Evolutionary conservation across 2,113 vertebrate genomes (phyloP).

Genomic region (Noturus placidus): DNA sequence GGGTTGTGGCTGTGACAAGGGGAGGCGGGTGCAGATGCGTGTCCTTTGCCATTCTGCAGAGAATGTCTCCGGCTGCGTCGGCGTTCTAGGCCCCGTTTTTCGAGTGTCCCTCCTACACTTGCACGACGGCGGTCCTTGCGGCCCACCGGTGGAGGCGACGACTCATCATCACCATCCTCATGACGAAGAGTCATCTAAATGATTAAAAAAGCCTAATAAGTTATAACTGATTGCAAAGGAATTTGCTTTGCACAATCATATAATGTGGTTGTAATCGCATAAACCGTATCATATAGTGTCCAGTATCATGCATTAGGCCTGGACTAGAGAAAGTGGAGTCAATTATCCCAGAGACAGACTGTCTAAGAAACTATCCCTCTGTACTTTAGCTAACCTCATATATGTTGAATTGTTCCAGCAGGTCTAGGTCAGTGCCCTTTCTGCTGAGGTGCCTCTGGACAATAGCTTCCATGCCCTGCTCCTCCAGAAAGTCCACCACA

Average conservation of each 20-base stretch:
- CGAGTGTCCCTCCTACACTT: conserved; percentile 75
- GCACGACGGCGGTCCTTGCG: conserved; percentile 84
- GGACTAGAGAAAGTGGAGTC: neutral
- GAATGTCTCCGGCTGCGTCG: conserved; percentile 92
- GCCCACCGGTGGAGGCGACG: conserved; percentile 74
- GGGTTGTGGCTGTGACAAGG: conserved; percentile 59
- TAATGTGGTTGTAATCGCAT: neutral
- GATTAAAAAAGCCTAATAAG: neutral
- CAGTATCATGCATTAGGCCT: neutral
- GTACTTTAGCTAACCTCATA: conserved; percentile 82
- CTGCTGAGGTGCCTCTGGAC: conserved; percentile 87
- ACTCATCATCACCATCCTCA: conserved; percentile 85
- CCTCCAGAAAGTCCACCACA: conserved; percentile 93
- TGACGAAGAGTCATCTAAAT: conserved; percentile 80
- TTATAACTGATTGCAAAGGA: neutral
- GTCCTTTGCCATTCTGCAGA: conserved; percentile 77
- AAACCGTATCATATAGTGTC: neutral
- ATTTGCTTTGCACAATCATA: neutral
- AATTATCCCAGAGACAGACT: neutral
- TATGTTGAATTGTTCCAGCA: conserved; percentile 94
- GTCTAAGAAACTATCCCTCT: neutral
- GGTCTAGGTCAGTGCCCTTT: conserved; percentile 92
- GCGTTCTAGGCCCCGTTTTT: conserved; percentile 80
- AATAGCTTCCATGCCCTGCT: conserved; percentile 85
- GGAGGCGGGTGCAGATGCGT: conserved; percentile 80